phyloP scores from a whole-genome alignment of 2,113 vertebrate genomes.

The Ochotona princeps region DNA sequence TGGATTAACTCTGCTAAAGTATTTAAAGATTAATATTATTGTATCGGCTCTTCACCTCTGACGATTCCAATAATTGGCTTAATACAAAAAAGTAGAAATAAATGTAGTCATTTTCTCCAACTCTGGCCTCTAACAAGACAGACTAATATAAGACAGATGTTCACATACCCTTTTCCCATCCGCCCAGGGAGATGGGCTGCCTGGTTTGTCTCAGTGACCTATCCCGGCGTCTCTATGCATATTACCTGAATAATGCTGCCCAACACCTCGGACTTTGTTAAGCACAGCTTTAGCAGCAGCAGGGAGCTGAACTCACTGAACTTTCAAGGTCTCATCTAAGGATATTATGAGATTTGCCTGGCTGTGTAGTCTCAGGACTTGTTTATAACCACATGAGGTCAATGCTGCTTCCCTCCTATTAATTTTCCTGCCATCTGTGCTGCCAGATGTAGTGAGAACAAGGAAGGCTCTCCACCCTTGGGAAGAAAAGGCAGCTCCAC shows the following conservation, averaged over 20 bases:
- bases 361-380: constrained; percentile 60
- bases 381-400: constrained; percentile 78
- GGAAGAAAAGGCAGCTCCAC: constrained; percentile 61
- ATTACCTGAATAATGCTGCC: neutral
- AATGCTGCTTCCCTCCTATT: constrained; percentile 70
- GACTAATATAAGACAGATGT: constrained; percentile 52
- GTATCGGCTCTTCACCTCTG: neutral
- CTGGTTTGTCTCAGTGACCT: neutral
- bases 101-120: constrained; percentile 7
- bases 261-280: neutral
- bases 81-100: neutral
- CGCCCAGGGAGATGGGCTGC: neutral
- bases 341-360: constrained; percentile 64
- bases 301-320: constrained; percentile 67
- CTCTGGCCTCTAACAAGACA: neutral
- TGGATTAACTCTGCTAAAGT: neutral
- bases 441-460: constrained; percentile 76
- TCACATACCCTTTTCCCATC: neutral
- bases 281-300: constrained; percentile 35
- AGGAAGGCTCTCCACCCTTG: constrained; percentile 51
- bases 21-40: constrained; percentile 1
- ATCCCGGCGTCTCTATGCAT: neutral
- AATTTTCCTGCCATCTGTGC: constrained; percentile 81
- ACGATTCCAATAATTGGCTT: neutral
- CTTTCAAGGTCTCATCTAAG: constrained; percentile 75